Evolutionary conservation across 2,113 vertebrate species (phyloP), one percentile per base, ranked within the genome.

Genomic region (Eupsittula cactorum): DNA sequence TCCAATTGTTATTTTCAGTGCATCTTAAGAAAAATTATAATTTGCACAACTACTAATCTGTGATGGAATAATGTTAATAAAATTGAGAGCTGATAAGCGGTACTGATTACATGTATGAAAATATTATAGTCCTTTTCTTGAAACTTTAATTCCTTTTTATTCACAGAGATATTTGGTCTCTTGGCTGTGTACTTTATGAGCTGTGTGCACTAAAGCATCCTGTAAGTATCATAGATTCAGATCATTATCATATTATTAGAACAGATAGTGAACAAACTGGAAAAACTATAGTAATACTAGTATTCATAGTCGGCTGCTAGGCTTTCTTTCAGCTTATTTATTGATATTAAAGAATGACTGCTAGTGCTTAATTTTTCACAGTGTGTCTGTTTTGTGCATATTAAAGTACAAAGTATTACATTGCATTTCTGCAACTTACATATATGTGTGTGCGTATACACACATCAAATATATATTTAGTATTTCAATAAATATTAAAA

Each of bases 101-200:
- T 88, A 73, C 35, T 89, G 41, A 53, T 84, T 63, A 28, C 18
- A 16, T 31, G 14, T 23, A 68, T 85, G 44, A 60, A 94, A 78
- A 75, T 76, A 41, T 68, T 74, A 65, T 4, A 46, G 42, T 20
- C 28, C 55, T 94, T 95, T 90, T 27, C 76, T 82, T 92, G 28
- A 71, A 84, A 47, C 60, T n/a, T 88, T 85, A 91, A 91, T 74
- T 94, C 49, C 49, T 93, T 97, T 27, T 95, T 84, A 85, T 96
- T 93, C 55, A 67, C 97, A 99, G 99, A 96, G 99, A 99, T 95
- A 97, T 99, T 97, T 99, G 99, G 99, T 99, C 98, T 97, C 98
- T 99, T 96, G 99, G 98, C 70, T 99, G 99, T 77, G 98, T 99
- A 90, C 97, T 99, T 39, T 99, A 99, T 95, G 99, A 99, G 81